Percentiles rank a stretch among this genome's conserved stretches.
Evolutionary conservation across 2,888 invertebrate genomes (phyloP).

Genomic region (Synergus umbraculus): DNA sequence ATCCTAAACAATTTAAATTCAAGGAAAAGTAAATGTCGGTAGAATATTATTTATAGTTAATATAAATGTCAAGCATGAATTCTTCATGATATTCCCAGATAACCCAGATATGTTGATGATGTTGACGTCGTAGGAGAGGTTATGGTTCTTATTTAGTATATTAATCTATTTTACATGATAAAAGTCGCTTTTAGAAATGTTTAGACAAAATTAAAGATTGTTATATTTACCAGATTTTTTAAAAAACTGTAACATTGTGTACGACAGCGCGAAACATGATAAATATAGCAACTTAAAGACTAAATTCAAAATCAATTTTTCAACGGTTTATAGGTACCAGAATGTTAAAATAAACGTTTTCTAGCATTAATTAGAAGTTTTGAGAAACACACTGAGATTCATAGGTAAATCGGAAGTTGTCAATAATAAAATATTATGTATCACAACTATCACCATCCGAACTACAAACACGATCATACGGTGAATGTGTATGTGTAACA

Average conservation of each 20-base stretch:
- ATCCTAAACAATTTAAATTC: neutral
- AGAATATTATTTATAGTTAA: conserved; percentile 3
- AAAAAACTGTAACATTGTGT: conserved; percentile 88
- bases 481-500: too few species aligned
- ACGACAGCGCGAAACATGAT: conserved; percentile 72
- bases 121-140: conserved; percentile 24
- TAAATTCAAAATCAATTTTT: neutral
- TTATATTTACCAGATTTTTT: conserved; percentile 83
- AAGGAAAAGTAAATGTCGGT: conserved; percentile 8
- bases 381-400: neutral
- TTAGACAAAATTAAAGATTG: neutral
- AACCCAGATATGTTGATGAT: neutral
- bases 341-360: neutral
- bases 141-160: conserved; percentile 1
- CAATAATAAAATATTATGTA: neutral
- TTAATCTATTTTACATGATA: neutral
- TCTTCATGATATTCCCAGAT: neutral
- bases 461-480: neutral
- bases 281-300: conserved; percentile 52
- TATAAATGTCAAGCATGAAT: conserved; percentile 24
- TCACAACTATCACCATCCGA: neutral
- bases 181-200: neutral
- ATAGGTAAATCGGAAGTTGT: neutral
- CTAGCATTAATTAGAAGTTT: neutral
- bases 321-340: neutral